These are phyloP conservation scores for Orthosia gracilis DNA, from an alignment of 2,888 invertebrate species.

Conservation along the genomic window DNA sequence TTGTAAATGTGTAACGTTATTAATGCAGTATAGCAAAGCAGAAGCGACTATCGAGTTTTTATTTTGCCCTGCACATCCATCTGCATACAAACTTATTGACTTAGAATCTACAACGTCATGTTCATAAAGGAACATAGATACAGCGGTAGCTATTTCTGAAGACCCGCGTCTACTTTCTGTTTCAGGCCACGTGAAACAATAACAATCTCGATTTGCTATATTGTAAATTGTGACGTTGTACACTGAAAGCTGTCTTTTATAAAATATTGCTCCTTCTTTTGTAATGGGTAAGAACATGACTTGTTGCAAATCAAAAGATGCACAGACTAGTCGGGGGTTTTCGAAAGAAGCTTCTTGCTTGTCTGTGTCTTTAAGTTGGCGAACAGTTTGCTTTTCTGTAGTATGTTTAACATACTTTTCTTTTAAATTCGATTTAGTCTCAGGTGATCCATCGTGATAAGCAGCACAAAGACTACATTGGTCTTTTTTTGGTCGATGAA, in stretches of 20 bases:
- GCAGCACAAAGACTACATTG: background rate
- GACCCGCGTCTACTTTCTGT: constrained; percentile 3
- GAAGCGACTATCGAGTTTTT: no score
- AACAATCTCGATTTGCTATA: background rate
- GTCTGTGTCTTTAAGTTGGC: constrained; percentile 3
- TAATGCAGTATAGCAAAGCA: no score
- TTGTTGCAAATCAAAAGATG: no score
- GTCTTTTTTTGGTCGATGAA: no score
- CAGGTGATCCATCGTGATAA: no score
- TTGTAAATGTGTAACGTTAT: background rate
- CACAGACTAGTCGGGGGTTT: background rate
- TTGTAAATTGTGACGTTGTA: no score
- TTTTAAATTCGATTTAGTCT: background rate
- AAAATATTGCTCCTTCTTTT: no score
- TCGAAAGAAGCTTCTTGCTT: constrained; percentile 3
- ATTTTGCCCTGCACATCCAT: no score
- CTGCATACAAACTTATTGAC: no score
- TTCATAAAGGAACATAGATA: constrained; percentile 3
- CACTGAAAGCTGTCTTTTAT: no score
- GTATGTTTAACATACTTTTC: constrained; percentile 3
- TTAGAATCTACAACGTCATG: background rate
- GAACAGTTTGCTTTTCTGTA: constrained; percentile 3
- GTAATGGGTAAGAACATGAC: no score
- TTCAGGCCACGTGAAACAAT: constrained; percentile 5
- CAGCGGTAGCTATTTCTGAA: background rate